phyloP scores from a whole-genome alignment of 2,113 vertebrate species.

The Raja brachyura region DNA sequence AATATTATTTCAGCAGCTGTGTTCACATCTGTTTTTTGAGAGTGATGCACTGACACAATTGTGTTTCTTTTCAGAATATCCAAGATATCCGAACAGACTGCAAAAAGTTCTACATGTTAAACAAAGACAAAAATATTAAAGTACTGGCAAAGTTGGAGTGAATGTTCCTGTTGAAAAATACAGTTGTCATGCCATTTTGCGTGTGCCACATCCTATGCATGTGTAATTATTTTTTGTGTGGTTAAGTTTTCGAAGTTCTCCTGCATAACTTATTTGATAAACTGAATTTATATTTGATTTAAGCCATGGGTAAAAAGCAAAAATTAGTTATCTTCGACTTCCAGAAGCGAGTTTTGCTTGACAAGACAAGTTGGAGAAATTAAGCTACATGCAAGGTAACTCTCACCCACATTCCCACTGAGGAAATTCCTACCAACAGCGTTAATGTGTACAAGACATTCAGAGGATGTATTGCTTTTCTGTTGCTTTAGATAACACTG shows the following conservation, averaged over 20 bases:
- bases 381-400: too few species aligned
- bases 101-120: background rate
- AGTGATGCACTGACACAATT: background rate
- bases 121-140: background rate
- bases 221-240: background rate
- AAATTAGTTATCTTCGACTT: background rate
- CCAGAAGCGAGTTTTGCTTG: background rate
- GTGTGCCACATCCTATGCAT: background rate
- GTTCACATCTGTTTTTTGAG: background rate
- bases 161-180: background rate
- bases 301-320: background rate
- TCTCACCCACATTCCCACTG: background rate
- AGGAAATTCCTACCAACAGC: background rate
- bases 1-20: background rate
- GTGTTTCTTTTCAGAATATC: conserved; percentile 10
- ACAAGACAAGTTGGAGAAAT: background rate
- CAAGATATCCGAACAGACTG: background rate
- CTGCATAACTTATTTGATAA: background rate
- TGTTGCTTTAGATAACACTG: background rate
- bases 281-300: background rate
- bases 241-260: background rate
- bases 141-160: background rate
- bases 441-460: background rate
- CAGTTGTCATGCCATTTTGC: too few species aligned
- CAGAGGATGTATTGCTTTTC: background rate